Evolutionary conservation across 2,113 vertebrate genomes (phyloP).

Genomic region (Silurus asotus): DNA sequence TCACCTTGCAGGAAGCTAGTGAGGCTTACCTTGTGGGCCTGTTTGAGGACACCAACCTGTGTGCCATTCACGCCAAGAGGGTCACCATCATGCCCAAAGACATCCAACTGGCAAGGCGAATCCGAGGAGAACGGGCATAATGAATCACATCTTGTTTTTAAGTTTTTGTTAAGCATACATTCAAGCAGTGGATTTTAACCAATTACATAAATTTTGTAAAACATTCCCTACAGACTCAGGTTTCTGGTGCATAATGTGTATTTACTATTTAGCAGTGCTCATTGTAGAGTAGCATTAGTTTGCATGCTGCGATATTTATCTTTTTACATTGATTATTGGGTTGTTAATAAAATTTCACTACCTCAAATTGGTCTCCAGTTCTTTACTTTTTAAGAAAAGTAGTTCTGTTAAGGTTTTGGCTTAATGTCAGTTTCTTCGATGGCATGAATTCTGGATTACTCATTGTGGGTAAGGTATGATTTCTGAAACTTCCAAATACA

Average conservation of each 20-base stretch:
- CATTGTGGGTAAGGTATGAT: not conserved
- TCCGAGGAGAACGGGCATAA: slow-evolving; percentile 81
- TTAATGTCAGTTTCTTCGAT: too few relatives aligned
- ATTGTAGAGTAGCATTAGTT: slow-evolving; percentile 50
- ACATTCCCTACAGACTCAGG: slow-evolving; percentile 57
- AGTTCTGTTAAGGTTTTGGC: too few relatives aligned
- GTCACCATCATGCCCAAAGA: slow-evolving; percentile 85
- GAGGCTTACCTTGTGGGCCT: slow-evolving; percentile 79
- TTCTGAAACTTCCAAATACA: not conserved
- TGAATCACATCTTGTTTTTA: slow-evolving; percentile 13
- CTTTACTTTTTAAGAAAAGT: too few relatives aligned
- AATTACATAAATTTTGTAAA: slow-evolving; percentile 53
- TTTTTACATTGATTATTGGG: slow-evolving; percentile 57
- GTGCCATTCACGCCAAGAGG: slow-evolving; percentile 79
- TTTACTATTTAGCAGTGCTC: slow-evolving; percentile 47
- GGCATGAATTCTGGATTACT: too few relatives aligned
- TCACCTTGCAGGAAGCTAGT: slow-evolving; percentile 71
- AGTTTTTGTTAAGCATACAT: slow-evolving; percentile 40
- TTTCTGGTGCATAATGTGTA: slow-evolving; percentile 45
- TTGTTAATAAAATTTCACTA: slow-evolving; percentile 65
- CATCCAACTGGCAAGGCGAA: slow-evolving; percentile 82
- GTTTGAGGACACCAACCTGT: slow-evolving; percentile 81
- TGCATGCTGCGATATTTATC: slow-evolving; percentile 52
- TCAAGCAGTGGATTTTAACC: slow-evolving; percentile 52
- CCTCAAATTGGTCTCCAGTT: slow-evolving; percentile 40